phyloP scores from a whole-genome alignment of 2,113 vertebrate species.

The Gobius niger region DNA sequence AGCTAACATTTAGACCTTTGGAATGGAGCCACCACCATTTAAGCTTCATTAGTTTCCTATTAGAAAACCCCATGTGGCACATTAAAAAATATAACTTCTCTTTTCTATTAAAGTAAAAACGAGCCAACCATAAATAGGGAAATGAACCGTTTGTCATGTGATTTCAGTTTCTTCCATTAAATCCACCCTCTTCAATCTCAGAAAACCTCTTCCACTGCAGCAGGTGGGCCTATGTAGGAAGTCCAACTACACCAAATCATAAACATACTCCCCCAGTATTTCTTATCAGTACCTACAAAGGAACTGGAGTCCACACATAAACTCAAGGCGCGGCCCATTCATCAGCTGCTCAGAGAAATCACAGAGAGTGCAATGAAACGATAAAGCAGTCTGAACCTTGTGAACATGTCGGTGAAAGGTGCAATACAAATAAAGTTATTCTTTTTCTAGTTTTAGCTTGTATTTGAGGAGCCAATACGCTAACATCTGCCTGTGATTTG shows the following conservation, averaged over 20 bases:
- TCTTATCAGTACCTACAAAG: slow-evolving; percentile 20
- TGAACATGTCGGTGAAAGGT: too few species aligned
- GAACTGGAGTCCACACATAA: slow-evolving; percentile 4
- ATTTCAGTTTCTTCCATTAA: slow-evolving; percentile 1
- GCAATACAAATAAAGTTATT: too few species aligned
- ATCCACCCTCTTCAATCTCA: not conserved
- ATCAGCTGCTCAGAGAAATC: slow-evolving; percentile 2
- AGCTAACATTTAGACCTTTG: too few species aligned
- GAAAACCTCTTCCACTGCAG: too few species aligned
- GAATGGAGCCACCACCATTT: too few species aligned
- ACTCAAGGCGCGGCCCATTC: not conserved
- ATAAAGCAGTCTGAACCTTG: not conserved
- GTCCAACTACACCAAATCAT: slow-evolving; percentile 12
- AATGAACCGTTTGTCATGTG: slow-evolving; percentile 23
- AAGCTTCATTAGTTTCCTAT: not conserved
- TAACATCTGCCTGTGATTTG: too few species aligned
- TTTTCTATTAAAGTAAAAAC: not conserved
- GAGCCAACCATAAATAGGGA: slow-evolving; percentile 10
- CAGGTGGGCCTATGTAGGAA: slow-evolving; percentile 22
- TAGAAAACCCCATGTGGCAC: not conserved
- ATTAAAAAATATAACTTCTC: not conserved
- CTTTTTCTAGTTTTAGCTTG: too few species aligned
- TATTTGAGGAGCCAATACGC: too few species aligned
- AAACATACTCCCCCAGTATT: slow-evolving; percentile 19
- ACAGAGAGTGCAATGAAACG: not conserved